These are phyloP conservation scores for Ylistrum balloti DNA, from an alignment of 1,140 invertebrate species.

Conservation along the genomic window DNA sequence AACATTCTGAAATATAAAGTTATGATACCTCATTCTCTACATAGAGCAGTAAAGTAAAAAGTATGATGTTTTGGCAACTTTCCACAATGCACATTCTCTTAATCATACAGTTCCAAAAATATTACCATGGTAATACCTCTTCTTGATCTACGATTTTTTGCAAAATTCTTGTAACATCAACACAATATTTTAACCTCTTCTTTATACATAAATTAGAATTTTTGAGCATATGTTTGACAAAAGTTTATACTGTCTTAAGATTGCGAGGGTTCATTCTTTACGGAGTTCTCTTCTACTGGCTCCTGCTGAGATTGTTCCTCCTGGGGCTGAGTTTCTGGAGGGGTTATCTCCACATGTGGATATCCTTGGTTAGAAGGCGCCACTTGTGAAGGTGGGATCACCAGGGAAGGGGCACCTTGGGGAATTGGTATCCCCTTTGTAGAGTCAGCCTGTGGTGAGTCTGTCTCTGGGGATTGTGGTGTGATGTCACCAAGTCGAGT, in stretches of 20 bases:
- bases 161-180: no score
- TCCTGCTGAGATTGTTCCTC: not conserved
- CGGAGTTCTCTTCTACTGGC: not conserved
- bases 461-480: not conserved
- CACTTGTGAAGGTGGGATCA: not conserved
- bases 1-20: no score
- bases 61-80: no score
- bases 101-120: no score
- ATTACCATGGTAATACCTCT: no score
- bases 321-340: not conserved
- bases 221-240: no score
- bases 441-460: not conserved
- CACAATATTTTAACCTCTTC: no score
- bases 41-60: no score
- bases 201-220: no score
- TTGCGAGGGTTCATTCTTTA: not conserved
- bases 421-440: not conserved
- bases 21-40: no score
- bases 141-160: no score
- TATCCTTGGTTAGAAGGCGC: not conserved
- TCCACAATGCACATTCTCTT: no score
- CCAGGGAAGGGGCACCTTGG: not conserved
- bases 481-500: constrained; percentile 49
- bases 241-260: not conserved
- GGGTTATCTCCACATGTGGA: not conserved